Conservation (phyloP, 1,140 invertebrate genomes). For the Himalopsyche phryganea region DNA sequence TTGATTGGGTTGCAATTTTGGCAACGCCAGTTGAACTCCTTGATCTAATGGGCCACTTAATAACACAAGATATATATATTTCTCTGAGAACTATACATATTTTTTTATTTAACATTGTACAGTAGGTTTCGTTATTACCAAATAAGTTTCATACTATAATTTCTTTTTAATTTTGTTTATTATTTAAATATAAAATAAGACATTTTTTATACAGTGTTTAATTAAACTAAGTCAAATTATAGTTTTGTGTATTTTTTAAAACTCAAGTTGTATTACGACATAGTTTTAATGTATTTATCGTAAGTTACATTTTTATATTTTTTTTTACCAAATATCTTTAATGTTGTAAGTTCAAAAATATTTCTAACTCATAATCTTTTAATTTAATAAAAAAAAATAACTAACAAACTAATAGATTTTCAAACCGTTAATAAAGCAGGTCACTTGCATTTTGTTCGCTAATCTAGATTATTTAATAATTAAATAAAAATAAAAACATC, state of each 20-base stretch:
- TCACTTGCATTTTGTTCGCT: too few species aligned
- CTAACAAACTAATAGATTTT: too few species aligned
- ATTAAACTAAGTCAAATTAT: constrained; percentile 22
- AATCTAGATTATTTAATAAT: too few species aligned
- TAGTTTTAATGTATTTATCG: constrained; percentile 13
- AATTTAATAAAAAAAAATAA: too few species aligned
- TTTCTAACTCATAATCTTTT: too few species aligned
- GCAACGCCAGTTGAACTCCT: not conserved
- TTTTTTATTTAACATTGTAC: too few species aligned
- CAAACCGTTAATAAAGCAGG: too few species aligned
- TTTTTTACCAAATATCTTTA: constrained; percentile 11
- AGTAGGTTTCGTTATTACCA: too few species aligned
- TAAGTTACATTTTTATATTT: constrained; percentile 1
- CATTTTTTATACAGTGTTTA: constrained; percentile 22
- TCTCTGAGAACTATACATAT: not conserved
- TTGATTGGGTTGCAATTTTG: not conserved
- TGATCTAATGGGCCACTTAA: not conserved
- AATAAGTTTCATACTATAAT: not conserved
- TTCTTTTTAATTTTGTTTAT: not conserved
- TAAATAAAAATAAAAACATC: too few species aligned
- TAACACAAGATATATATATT: not conserved
- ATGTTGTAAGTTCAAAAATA: not conserved
- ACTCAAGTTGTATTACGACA: constrained; percentile 5
- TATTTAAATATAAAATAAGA: constrained; percentile 10
- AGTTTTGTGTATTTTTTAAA: constrained; percentile 7